Conservation (phyloP, 2,113 vertebrate genomes). For the Nycticorax nycticorax region DNA sequence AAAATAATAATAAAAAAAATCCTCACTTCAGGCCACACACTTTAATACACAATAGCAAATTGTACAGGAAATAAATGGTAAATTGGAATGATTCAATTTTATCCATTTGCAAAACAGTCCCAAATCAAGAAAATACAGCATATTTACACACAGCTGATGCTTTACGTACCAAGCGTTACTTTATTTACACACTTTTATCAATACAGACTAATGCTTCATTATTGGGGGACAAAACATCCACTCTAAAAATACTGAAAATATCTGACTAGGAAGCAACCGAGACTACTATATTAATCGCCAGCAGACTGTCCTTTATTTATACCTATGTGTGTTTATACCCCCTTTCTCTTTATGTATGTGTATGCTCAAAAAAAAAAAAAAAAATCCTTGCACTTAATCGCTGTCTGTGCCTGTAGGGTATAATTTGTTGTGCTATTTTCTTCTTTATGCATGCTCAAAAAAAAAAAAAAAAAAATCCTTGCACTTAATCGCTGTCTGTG, state of each 20-base stretch:
- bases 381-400: neutral
- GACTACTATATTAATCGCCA: neutral
- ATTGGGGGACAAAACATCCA: neutral
- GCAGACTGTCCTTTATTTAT: neutral
- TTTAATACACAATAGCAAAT: neutral
- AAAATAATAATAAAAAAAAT: neutral
- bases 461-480: neutral
- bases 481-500: neutral
- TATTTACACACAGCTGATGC: neutral
- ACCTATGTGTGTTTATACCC: fast-evolving
- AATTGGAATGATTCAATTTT: neutral
- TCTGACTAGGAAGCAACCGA: neutral
- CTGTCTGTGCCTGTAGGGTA: neutral
- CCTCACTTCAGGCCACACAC: neutral
- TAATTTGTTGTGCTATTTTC: neutral
- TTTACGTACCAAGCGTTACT: neutral
- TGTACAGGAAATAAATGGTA: neutral
- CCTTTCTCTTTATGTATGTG: neutral
- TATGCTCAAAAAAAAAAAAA: neutral
- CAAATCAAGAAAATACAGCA: neutral
- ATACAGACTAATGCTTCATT: neutral
- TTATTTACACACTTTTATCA: neutral
- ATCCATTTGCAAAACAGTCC: neutral
- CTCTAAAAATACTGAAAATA: neutral
- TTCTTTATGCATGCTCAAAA: too few species aligned